A percentile compares a stretch with the other conserved stretches of the same genome.
Conservation (phyloP, 2,113 vertebrate genomes). For the Zootoca vivipara region DNA sequence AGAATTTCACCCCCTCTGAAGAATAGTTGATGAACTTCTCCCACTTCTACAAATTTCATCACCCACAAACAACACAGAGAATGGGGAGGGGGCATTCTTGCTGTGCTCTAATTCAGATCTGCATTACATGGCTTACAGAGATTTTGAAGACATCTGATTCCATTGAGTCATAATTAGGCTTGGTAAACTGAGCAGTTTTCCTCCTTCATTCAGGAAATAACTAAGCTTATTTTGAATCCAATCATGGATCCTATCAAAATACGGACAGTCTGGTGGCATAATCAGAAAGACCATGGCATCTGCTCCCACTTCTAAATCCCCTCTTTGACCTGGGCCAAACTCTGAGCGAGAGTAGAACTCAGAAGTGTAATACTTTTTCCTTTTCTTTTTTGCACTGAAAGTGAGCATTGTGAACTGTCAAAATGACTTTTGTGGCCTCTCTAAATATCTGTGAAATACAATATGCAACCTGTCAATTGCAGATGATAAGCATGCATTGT, state of each 20-base stretch:
- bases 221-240: not conserved
- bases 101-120: no score
- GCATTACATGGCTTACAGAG: not conserved
- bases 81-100: no score
- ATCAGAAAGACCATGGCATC: not conserved
- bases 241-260: not conserved
- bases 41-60: no score
- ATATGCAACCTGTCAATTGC: no score
- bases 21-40: not conserved
- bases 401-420: not conserved
- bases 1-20: no score
- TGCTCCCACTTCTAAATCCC: not conserved
- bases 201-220: not conserved
- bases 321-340: not conserved
- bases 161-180: not conserved
- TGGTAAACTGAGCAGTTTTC: not conserved
- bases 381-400: not conserved
- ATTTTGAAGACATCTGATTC: not conserved
- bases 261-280: not conserved
- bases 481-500: no score
- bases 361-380: not conserved
- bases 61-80: no score
- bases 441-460: not conserved
- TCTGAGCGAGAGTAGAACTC: not conserved
- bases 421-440: not conserved